Conservation (phyloP, 1,140 invertebrate species). For the Gryllus bimaculatus region DNA sequence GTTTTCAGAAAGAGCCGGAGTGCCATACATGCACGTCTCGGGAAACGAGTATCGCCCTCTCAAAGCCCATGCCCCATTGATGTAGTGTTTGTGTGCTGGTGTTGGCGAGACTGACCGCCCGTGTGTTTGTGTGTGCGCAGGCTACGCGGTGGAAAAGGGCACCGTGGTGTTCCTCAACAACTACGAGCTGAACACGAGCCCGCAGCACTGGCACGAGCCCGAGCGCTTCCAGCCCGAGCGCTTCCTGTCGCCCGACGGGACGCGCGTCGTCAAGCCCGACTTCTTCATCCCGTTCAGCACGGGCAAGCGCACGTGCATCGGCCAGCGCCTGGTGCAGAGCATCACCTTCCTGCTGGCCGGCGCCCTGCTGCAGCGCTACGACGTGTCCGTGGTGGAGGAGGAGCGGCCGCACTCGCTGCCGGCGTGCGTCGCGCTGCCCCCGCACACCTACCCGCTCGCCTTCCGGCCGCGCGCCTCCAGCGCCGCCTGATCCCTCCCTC, state of each 20-base stretch:
- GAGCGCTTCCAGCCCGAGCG: conserved; percentile 59
- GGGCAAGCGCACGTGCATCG: conserved; percentile 75
- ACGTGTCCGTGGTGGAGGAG: conserved; percentile 46
- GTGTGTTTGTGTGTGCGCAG: conserved; percentile 26
- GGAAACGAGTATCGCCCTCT: too few species aligned
- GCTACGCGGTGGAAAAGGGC: conserved; percentile 64
- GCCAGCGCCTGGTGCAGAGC: conserved; percentile 70
- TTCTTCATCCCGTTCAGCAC: conserved; percentile 82
- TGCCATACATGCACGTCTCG: too few species aligned
- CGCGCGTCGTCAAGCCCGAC: conserved; percentile 38
- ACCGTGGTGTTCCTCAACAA: conserved; percentile 83
- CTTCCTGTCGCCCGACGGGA: conserved; percentile 49
- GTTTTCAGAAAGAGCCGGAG: too few species aligned
- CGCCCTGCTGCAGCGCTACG: conserved; percentile 63
- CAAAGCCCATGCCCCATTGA: too few species aligned
- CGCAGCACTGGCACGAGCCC: conserved; percentile 62
- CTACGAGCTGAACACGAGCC: conserved; percentile 69
- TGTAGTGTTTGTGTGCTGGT: too few species aligned
- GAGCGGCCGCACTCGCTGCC: conserved; percentile 46
- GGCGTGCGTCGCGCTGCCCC: conserved; percentile 58
- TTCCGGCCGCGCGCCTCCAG: conserved; percentile 8
- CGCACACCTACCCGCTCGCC: conserved; percentile 42
- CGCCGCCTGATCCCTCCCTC: background rate
- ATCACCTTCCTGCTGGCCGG: conserved; percentile 63
- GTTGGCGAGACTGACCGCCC: too few species aligned